Conservation (phyloP, 1,140 invertebrate genomes). For the Drosophila asahinai region DNA sequence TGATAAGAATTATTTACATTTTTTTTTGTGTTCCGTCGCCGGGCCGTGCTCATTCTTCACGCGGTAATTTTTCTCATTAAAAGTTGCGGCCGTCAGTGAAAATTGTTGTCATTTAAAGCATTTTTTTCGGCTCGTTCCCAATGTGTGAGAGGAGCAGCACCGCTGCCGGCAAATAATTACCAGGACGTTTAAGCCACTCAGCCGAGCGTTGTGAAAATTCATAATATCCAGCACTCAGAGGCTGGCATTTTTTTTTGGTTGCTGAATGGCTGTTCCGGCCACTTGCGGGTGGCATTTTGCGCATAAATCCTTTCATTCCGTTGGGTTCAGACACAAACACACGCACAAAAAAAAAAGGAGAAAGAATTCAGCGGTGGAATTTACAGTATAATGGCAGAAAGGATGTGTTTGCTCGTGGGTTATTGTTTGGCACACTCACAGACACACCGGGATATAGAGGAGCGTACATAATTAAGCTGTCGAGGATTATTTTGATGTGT, state of each 20-base stretch:
- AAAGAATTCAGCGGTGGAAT: conserved; percentile 20
- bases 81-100: conserved; percentile 68
- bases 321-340: conserved; percentile 36
- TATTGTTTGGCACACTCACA: conserved; percentile 62
- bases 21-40: conserved; percentile 18
- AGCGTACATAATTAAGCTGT: conserved; percentile 83
- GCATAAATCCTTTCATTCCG: conserved; percentile 78
- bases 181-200: conserved; percentile 80
- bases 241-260: conserved; percentile 38
- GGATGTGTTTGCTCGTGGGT: conserved; percentile 71
- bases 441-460: conserved; percentile 32
- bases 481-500: conserved; percentile 84
- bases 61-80: conserved; percentile 74
- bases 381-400: conserved; percentile 47
- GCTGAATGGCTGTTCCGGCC: conserved; percentile 49
- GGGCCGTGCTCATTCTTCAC: conserved; percentile 22
- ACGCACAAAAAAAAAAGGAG: conserved; percentile 27
- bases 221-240: conserved; percentile 55
- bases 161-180: conserved; percentile 71
- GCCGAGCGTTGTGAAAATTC: conserved; percentile 78
- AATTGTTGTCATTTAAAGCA: conserved; percentile 69
- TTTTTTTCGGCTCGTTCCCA: conserved; percentile 26
- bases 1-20: conserved; percentile 81
- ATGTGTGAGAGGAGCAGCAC: conserved; percentile 27
- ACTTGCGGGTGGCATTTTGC: conserved; percentile 75